Evolutionary conservation across 2,888 invertebrate genomes (phyloP).

Genomic region (Atethmia centrago): DNA sequence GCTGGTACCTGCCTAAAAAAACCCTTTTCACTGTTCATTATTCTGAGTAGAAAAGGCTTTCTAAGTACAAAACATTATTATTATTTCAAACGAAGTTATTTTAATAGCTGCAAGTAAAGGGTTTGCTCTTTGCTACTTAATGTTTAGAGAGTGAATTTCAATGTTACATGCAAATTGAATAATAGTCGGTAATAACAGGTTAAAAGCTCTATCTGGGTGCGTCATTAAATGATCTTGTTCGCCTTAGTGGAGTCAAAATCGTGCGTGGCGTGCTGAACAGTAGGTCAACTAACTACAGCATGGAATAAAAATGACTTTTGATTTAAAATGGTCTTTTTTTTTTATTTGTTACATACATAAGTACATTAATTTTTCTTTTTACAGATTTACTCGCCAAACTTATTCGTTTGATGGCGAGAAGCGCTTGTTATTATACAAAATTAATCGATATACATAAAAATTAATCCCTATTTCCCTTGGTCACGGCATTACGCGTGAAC

Average conservation of each 20-base stretch:
- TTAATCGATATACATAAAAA: too few relatives aligned
- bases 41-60: constrained; percentile 19
- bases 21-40: background rate
- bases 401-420: too few relatives aligned
- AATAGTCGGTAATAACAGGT: constrained; percentile 52
- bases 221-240: constrained; percentile 61
- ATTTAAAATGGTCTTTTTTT: too few relatives aligned
- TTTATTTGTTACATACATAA: too few relatives aligned
- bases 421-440: too few relatives aligned
- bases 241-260: constrained; percentile 33
- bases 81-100: constrained; percentile 35
- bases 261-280: constrained; percentile 39
- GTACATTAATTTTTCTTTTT: too few relatives aligned
- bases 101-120: constrained; percentile 29
- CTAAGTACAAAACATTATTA: constrained; percentile 28
- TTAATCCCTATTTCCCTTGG: too few relatives aligned
- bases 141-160: constrained; percentile 54
- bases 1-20: too few relatives aligned
- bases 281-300: constrained; percentile 24
- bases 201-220: constrained; percentile 36
- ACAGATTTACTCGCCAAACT: too few relatives aligned
- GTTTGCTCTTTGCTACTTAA: constrained; percentile 27
- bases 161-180: constrained; percentile 62
- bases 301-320: background rate
- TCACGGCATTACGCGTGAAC: too few relatives aligned